Evolutionary conservation across 2,888 invertebrate genomes (phyloP).

Genomic region (Chrysina gloriosa): DNA sequence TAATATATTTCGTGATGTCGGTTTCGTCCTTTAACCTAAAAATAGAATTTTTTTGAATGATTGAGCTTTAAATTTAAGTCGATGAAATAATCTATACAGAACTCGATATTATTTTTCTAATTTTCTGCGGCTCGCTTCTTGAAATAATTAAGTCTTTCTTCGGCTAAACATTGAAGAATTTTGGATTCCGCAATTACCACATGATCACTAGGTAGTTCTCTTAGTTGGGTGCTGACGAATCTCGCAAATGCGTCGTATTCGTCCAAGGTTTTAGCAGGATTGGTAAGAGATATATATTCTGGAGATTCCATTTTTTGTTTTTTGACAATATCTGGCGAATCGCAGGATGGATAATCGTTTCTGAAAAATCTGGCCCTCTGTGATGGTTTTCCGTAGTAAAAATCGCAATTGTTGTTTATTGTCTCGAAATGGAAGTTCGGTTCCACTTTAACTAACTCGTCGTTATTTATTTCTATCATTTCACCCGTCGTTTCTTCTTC

Average conservation of each 20-base stretch:
- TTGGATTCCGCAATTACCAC: constrained; percentile 20
- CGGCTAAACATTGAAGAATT: constrained; percentile 40
- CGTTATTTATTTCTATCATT: constrained; percentile 43
- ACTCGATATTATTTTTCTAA: neutral
- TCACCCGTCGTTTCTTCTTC: constrained; percentile 31
- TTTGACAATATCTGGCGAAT: constrained; percentile 13
- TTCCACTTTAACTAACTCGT: constrained; percentile 37
- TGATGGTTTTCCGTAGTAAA: constrained; percentile 11
- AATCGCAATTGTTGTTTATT: constrained; percentile 25
- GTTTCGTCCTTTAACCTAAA: too few species aligned
- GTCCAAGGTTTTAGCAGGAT: constrained; percentile 11
- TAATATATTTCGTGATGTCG: too few species aligned
- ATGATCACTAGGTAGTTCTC: constrained; percentile 36
- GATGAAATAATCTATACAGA: too few species aligned
- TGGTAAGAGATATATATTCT: constrained; percentile 31
- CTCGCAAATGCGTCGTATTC: constrained; percentile 39
- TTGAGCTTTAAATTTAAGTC: too few species aligned
- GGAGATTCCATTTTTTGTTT: constrained; percentile 36
- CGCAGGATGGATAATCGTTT: neutral
- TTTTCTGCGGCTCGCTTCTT: constrained; percentile 27
- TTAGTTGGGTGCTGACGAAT: constrained; percentile 36
- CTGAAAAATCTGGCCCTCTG: neutral
- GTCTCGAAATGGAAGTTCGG: constrained; percentile 37
- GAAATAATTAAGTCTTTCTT: constrained; percentile 36
- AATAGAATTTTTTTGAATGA: too few species aligned